Conservation (phyloP, 2,888 invertebrate genomes). For the Sycophila texana region DNA sequence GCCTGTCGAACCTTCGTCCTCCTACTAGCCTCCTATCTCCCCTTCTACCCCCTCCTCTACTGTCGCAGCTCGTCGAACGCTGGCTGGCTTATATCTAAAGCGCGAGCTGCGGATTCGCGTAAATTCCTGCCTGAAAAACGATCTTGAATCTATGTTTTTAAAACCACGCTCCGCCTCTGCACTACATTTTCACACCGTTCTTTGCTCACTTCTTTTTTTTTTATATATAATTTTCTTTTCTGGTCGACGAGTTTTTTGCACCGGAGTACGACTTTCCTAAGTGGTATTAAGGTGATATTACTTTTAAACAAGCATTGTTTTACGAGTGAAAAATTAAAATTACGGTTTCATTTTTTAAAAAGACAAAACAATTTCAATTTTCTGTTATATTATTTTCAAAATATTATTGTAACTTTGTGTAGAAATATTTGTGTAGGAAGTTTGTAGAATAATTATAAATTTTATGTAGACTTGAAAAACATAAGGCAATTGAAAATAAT, state of each 20-base stretch:
- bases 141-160: constrained; percentile 70
- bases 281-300: not conserved
- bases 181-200: not conserved
- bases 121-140: constrained; percentile 71
- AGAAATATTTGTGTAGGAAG: no score
- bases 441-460: no score
- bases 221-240: not conserved
- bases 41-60: constrained; percentile 40
- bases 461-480: not conserved
- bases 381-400: not conserved
- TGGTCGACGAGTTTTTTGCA: not conserved
- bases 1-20: constrained; percentile 36
- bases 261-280: constrained; percentile 3
- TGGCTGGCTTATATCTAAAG: not conserved
- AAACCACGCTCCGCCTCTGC: constrained; percentile 46
- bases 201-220: not conserved
- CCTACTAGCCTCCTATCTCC: constrained; percentile 13
- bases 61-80: not conserved
- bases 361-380: not conserved
- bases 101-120: constrained; percentile 37
- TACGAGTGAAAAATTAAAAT: no score
- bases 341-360: not conserved
- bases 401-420: no score
- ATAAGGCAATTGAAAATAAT: constrained; percentile 30
- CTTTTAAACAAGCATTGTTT: no score